Conservation (phyloP, 2,888 invertebrate genomes). For the Eupithecia centaureata region DNA sequence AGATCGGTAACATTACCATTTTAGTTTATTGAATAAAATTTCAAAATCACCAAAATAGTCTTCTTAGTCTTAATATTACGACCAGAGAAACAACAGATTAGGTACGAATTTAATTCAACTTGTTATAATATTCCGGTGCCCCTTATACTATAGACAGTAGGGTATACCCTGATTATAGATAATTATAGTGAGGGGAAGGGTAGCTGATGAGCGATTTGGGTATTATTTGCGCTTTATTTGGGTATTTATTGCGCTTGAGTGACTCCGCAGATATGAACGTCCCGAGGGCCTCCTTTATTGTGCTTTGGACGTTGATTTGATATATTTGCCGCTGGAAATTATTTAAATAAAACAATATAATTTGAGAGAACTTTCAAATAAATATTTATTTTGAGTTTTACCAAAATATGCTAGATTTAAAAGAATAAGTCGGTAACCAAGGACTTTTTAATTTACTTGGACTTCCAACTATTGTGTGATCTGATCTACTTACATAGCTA, state of each 20-base stretch:
- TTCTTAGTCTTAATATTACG: neutral
- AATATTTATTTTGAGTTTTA: neutral
- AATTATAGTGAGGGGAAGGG: slow-evolving; percentile 78
- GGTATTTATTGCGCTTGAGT: slow-evolving; percentile 85
- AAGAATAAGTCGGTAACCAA: no score
- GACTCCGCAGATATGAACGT: slow-evolving; percentile 79
- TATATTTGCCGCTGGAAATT: slow-evolving; percentile 32
- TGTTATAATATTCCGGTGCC: neutral
- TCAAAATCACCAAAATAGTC: neutral
- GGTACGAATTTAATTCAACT: neutral
- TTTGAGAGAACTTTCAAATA: neutral
- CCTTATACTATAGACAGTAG: slow-evolving; percentile 51
- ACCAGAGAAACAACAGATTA: neutral
- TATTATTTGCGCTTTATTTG: slow-evolving; percentile 88
- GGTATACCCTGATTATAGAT: slow-evolving; percentile 75
- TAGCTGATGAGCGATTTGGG: slow-evolving; percentile 85
- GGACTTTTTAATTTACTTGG: neutral
- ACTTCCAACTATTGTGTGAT: no score
- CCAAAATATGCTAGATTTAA: neutral
- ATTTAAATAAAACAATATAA: slow-evolving; percentile 12
- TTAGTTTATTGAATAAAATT: neutral
- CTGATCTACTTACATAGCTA: no score
- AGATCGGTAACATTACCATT: neutral
- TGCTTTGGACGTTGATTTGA: slow-evolving; percentile 65
- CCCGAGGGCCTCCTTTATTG: slow-evolving; percentile 67